Base-by-base conservation (phyloP, 2,113 vertebrate genomes). In the Siniperca chuatsi region DNA sequence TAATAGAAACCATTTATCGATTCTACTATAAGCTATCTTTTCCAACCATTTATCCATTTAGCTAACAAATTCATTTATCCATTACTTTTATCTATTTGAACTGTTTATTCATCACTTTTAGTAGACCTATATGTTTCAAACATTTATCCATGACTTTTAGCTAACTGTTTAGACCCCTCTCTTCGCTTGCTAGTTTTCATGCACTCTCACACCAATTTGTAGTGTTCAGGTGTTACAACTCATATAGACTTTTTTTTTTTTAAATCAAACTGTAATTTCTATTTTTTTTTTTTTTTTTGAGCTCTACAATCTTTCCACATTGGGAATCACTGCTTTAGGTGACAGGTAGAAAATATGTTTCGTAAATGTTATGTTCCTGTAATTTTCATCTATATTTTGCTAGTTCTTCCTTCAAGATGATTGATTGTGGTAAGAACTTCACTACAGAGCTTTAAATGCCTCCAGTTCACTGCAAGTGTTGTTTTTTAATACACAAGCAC, bases 311-410 rank as follows among this genome's bases (percentile, higher is more conserved):
- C 6, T 67, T 75, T 25, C 2, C 13, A 77, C 16, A 46, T 16
- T 42, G 18, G 6, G 18, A 81, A 46, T 60, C 25, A 79, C 50
- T 37, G 6, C 25, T 58, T 54, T 20, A 10, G 65, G 66, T 70
- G 20, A 58, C 40, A 68, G 29, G 25, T 12, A 16, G 20, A 76
- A 65, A 57, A 33, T 10, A 25, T 54, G 54, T 78, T 67, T 68
- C 35, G 35, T n/a, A 72, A 81, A 77, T 25, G 54, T 69, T 55
- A 25, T 50, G 40, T 48, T 46, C 12, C 35, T 29, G 12, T 73
- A 78, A 52, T 21, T 69, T 57, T 78, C 50, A 58, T 46, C 35
- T 25, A 6, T 25, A 42, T 76, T 70, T 77, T 9, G 16, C n/a
- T 8, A 21, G 12, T 29, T 44, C 40, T 78, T 13, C 58, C 35